phyloP scores from a whole-genome alignment of 2,797 vertebrate genomes.

The Chrysocyon brachyurus region DNA sequence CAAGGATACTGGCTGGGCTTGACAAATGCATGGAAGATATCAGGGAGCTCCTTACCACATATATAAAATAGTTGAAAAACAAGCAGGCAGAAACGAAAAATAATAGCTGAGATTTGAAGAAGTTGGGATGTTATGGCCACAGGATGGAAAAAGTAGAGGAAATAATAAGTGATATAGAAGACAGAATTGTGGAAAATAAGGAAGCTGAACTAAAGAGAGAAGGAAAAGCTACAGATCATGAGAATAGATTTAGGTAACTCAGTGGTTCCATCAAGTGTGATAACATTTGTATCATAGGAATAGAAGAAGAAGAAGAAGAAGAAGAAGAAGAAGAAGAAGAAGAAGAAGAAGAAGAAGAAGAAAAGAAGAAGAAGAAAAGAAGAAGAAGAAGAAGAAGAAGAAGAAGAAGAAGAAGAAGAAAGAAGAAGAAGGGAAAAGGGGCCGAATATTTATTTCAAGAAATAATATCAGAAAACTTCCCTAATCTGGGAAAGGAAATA shows the following conservation, averaged over 20 bases:
- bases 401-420: too few species aligned
- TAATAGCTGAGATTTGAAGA: not conserved
- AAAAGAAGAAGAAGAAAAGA: too few species aligned
- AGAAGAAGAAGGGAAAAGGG: not conserved
- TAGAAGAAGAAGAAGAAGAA: not conserved
- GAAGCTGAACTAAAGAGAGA: not conserved
- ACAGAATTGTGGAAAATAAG: not conserved
- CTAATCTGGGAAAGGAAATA: not conserved
- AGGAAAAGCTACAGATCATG: not conserved
- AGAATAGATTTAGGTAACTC: not conserved
- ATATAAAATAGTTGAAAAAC: not conserved
- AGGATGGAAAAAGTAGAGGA: not conserved
- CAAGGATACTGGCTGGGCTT: not conserved
- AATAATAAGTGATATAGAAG: not conserved
- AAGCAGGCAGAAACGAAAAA: not conserved
- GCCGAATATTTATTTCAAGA: not conserved
- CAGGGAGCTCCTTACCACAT: not conserved
- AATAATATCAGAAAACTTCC: not conserved
- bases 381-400: too few species aligned
- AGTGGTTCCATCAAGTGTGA: not conserved
- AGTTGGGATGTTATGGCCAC: too few species aligned
- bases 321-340: too few species aligned
- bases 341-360: too few species aligned
- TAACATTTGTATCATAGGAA: not conserved
- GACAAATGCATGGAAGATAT: not conserved